phyloP scores from a whole-genome alignment of 2,888 invertebrate genomes.

The Tuberolachnus salignus region DNA sequence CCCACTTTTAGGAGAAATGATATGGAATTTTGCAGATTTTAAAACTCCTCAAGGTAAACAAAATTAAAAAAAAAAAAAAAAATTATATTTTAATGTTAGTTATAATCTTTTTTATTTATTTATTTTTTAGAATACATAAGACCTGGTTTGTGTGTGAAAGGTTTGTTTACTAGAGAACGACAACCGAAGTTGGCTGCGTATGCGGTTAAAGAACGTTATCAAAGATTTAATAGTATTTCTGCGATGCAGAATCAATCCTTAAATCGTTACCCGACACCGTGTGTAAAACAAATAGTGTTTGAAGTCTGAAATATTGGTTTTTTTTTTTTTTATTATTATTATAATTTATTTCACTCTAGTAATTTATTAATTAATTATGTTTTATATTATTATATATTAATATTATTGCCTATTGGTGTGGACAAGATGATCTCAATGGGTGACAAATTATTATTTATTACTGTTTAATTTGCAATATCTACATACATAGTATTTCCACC shows the following conservation, averaged over 20 bases:
- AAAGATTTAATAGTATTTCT: conserved; percentile 59
- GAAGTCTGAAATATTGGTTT: too few species aligned
- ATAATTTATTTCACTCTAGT: too few species aligned
- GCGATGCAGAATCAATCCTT: background rate
- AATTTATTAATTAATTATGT: too few species aligned
- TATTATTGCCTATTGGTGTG: too few species aligned
- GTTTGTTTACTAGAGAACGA: conserved; percentile 67
- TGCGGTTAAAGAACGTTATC: conserved; percentile 64
- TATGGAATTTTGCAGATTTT: conserved; percentile 74
- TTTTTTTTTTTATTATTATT: too few species aligned
- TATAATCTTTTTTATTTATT: background rate
- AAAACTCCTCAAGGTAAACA: conserved; percentile 67
- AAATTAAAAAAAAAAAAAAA: background rate
- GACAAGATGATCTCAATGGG: too few species aligned
- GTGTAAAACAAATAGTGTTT: background rate
- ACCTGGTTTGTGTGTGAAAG: conserved; percentile 64
- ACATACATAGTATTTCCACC: too few species aligned
- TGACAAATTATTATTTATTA: too few species aligned
- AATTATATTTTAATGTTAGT: background rate
- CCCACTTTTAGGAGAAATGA: conserved; percentile 69
- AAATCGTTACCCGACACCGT: background rate
- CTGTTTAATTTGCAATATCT: too few species aligned
- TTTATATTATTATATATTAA: too few species aligned
- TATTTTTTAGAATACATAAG: conserved; percentile 62
- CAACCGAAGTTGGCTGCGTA: conserved; percentile 69